Base-by-base conservation (phyloP, 2,113 vertebrate genomes). In the Bungarus multicinctus region DNA sequence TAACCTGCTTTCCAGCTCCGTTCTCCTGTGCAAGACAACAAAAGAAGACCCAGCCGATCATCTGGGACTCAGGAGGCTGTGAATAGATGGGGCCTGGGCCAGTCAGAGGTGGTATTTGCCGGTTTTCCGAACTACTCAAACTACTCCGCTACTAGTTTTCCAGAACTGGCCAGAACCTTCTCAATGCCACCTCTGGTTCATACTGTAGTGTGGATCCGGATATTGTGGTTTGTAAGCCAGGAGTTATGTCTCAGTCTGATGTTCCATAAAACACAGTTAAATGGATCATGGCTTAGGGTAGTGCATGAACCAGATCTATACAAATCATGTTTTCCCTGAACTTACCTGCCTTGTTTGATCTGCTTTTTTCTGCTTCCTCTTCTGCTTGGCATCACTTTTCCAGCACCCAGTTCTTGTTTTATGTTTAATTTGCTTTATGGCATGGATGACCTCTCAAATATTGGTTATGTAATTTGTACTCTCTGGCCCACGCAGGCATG, bases 401-500 rank as follows among this genome's bases (percentile, higher is more conserved):
- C 4, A 57, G 25, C 30, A 47, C 1, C 89, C 58, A 53, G 20
- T 43, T 5, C 23, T 89, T 88, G 16, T 27, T 30, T 39, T n/a
- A 0, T 30, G 74, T 43, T 43, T 1, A 88, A 69, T 55, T 91
- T 87, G 30, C 30, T 92, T 39, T 52, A 87, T 52, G 60, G 91
- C 39, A 86, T 86, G 45, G 55, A 89, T 53, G 74, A 86, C 74
- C 88, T 88, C 58, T 89, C 89, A 34, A 54, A 94, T 18, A 54
- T 88, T 88, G 91, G 45, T 86, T 89, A 39, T 90, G 85, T 93
- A 93, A 95, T 95, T 96, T 96, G 92, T 94, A 93, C 96, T 96
- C 94, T 92, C 47, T 95, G 0, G 0, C 90, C 87, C 94, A 1
- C 86, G 91, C 94, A 95, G 93, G 93, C 91, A 93, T 95, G 97